Base-by-base conservation (phyloP, 1,140 invertebrate species). In the Anastatus disparis region DNA sequence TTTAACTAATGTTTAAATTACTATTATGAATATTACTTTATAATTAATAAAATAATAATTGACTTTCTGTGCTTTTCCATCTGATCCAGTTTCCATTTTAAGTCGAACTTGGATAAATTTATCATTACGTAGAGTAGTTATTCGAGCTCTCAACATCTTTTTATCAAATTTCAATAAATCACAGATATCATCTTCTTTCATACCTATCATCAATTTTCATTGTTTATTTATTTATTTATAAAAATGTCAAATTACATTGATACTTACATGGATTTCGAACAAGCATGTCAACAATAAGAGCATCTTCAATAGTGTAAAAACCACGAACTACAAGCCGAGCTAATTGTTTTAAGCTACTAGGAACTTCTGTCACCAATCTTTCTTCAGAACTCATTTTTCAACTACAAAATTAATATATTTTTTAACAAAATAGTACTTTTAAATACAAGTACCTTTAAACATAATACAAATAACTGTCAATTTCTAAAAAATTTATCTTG, bases 1-100 rank as follows among this genome's bases (percentile, higher is more conserved):
- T 17, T 63, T 12, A 31, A 0, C n/a, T n/a, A n/a, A n/a, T n/a
- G n/a, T n/a, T n/a, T n/a, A 50, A 61, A 22, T 67, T 15, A 48
- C 20, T 24, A 13, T 27, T 42, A 50, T 50, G 40, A 58, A 46
- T 53, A 53, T 74, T 79, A 91, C 90, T 83, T 97, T 97, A 82
- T 98, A 98, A 86, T 97, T 97, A 72, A 99, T 98, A 79, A 97
- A 98, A 84, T 98, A 98, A 86, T 98, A 98, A 83, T 97, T 98
- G 9, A 98, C 95, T 89, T 96, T 95, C 78, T 96, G 96, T 20
- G 95, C 94, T 88, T 97, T 97, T n/a, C 95, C 95, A 87, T 98
- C 96, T 3, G 90, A 88, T 27, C 95, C 96, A 59, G 96, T 98
- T 88, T 98, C 96, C 92, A 98, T 96, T 87, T 94, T 92, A 69